Evolutionary conservation across 2,797 vertebrate genomes (phyloP).

Genomic region (Phoeniculus purpureus): DNA sequence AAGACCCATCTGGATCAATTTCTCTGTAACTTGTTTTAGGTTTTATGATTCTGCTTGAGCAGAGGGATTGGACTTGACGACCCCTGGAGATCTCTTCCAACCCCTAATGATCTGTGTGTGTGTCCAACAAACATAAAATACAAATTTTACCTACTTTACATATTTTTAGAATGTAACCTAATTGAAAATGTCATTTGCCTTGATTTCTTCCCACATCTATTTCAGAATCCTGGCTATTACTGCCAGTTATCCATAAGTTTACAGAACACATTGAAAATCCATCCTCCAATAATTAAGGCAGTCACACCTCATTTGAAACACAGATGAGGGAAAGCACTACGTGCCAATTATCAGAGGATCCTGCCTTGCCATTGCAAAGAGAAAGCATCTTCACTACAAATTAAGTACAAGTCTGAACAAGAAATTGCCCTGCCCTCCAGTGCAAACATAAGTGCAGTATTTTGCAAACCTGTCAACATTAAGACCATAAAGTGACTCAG

Average conservation of each 20-base stretch:
- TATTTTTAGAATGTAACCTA: not conserved
- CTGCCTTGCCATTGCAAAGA: not conserved
- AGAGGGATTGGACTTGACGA: too few species aligned
- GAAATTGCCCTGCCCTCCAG: not conserved
- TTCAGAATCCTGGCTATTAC: not conserved
- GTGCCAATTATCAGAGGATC: not conserved
- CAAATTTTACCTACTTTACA: not conserved
- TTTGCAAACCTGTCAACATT: constrained; percentile 13
- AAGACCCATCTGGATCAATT: too few species aligned
- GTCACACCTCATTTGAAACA: not conserved
- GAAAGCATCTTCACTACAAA: not conserved
- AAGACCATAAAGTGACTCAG: not conserved
- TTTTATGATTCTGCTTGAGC: too few species aligned
- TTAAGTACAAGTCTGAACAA: constrained; percentile 8
- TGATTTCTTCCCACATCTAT: not conserved
- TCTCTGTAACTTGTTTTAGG: too few species aligned
- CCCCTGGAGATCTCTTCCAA: too few species aligned
- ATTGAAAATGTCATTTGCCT: not conserved
- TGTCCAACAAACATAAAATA: not conserved
- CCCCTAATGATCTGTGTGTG: too few species aligned
- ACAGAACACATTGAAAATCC: not conserved
- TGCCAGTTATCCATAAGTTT: not conserved
- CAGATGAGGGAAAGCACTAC: not conserved
- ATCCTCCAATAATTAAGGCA: not conserved
- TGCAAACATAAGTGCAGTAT: not conserved